Percentiles rank a stretch among this genome's conserved stretches.
These are phyloP conservation scores for Cyprinella venusta DNA, from an alignment of 2,797 vertebrate genomes.

Conservation along the genomic window DNA sequence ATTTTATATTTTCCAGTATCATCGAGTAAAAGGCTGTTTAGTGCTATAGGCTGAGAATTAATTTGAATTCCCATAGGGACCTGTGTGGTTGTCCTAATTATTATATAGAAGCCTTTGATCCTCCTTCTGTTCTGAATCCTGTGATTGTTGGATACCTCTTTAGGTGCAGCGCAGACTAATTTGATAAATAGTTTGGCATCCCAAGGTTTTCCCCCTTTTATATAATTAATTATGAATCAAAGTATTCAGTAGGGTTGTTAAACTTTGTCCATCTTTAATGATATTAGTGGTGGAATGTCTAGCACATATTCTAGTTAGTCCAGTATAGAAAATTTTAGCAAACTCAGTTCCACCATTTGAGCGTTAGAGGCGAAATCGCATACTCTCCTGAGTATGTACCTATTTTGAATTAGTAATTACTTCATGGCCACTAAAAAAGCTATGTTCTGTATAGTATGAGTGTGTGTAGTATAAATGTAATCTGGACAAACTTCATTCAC, in stretches of 20 bases:
- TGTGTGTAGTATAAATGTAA: too few species aligned
- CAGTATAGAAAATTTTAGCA: neutral
- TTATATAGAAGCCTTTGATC: slow-evolving; percentile 53
- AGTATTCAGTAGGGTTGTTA: neutral
- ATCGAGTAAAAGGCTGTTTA: slow-evolving; percentile 40
- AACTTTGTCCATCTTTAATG: neutral
- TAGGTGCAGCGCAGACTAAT: slow-evolving; percentile 43
- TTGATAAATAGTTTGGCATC: slow-evolving; percentile 22
- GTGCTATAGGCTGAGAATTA: slow-evolving; percentile 44
- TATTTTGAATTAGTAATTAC: too few species aligned
- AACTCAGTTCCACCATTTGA: too few species aligned
- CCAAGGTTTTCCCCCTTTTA: slow-evolving; percentile 16
- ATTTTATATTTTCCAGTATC: neutral
- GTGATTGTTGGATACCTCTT: slow-evolving; percentile 46
- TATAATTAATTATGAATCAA: slow-evolving; percentile 35
- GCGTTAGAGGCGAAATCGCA: too few species aligned
- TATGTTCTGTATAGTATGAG: too few species aligned
- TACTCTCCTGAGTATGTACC: too few species aligned
- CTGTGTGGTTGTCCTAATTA: slow-evolving; percentile 44
- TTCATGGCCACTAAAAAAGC: too few species aligned
- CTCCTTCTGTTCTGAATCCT: slow-evolving; percentile 52
- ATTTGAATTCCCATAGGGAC: slow-evolving; percentile 52
- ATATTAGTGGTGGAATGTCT: neutral
- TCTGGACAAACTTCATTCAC: too few species aligned
- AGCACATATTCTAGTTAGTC: neutral